A percentile compares a stretch with the other conserved stretches of the same genome.
These are phyloP conservation scores for Trachops cirrhosus DNA, from an alignment of 2,797 vertebrate genomes.

Conservation along the genomic window DNA sequence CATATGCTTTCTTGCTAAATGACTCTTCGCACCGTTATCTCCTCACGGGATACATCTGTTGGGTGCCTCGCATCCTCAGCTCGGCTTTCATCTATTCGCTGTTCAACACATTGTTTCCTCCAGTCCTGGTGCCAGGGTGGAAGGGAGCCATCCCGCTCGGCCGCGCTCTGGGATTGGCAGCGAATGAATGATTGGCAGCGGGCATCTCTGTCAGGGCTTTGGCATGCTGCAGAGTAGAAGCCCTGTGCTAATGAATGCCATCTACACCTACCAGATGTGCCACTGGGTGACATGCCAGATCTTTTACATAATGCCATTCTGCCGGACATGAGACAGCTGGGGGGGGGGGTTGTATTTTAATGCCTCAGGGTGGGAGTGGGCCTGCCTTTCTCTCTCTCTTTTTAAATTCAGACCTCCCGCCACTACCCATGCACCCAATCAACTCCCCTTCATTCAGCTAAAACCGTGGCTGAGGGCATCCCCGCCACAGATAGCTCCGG, in stretches of 20 bases:
- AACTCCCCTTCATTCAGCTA: not conserved
- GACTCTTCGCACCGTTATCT: constrained; percentile 77
- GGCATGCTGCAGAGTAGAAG: constrained; percentile 83
- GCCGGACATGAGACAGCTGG: constrained; percentile 74
- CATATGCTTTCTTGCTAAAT: constrained; percentile 74
- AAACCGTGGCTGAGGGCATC: not conserved
- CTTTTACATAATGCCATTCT: constrained; percentile 83
- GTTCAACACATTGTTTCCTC: constrained; percentile 76
- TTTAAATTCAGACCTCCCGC: not conserved
- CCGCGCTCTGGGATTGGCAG: constrained; percentile 83
- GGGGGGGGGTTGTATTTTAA: constrained; percentile 36
- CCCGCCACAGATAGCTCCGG: not conserved
- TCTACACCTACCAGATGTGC: constrained; percentile 87
- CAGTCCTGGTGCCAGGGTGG: constrained; percentile 80
- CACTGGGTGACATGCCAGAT: constrained; percentile 82
- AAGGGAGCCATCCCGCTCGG: constrained; percentile 80
- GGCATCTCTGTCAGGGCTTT: constrained; percentile 81
- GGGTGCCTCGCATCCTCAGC: constrained; percentile 68
- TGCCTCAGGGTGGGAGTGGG: not conserved
- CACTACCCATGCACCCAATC: not conserved
- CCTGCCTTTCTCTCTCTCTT: not conserved
- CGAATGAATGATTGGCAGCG: constrained; percentile 80
- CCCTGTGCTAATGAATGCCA: constrained; percentile 84
- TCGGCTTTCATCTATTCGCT: constrained; percentile 65
- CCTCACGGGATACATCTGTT: constrained; percentile 76